Conservation (phyloP, 2,888 invertebrate genomes). For the Lacanobia wlatinum region DNA sequence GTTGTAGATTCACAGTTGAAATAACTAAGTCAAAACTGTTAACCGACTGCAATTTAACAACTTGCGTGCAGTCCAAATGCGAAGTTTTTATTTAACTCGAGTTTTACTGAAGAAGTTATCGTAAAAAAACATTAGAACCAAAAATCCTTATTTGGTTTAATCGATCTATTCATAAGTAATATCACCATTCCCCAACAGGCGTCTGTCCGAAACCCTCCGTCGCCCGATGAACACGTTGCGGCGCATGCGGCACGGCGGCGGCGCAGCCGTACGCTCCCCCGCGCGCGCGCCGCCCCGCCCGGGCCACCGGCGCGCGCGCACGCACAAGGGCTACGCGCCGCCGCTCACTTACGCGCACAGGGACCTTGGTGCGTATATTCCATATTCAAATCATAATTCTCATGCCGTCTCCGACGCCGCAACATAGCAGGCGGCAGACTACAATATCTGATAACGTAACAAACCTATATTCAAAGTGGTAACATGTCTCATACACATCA, state of each 20-base stretch:
- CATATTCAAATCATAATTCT: background rate
- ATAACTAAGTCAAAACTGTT: background rate
- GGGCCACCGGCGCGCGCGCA: slow-evolving; percentile 77
- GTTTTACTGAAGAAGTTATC: too few species aligned
- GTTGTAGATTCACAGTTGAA: background rate
- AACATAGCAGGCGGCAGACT: background rate
- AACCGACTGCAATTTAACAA: background rate
- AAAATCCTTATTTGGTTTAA: background rate
- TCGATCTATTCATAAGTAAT: background rate
- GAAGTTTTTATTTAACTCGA: too few species aligned
- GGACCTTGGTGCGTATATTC: slow-evolving; percentile 80
- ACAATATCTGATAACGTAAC: background rate
- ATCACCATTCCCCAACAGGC: slow-evolving; percentile 75
- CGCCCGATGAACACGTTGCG: slow-evolving; percentile 97
- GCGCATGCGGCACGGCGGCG: slow-evolving; percentile 92
- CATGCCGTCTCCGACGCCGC: too few species aligned
- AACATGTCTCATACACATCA: background rate
- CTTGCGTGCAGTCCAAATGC: too few species aligned
- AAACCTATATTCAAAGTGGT: background rate
- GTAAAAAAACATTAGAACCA: background rate
- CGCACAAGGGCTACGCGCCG: slow-evolving; percentile 84
- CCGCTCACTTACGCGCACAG: slow-evolving; percentile 77
- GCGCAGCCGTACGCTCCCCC: slow-evolving; percentile 75
- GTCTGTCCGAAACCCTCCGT: slow-evolving; percentile 97
- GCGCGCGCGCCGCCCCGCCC: slow-evolving; percentile 72